phyloP scores from a whole-genome alignment of 2,888 invertebrate species.

The Heteropelma amictum region DNA sequence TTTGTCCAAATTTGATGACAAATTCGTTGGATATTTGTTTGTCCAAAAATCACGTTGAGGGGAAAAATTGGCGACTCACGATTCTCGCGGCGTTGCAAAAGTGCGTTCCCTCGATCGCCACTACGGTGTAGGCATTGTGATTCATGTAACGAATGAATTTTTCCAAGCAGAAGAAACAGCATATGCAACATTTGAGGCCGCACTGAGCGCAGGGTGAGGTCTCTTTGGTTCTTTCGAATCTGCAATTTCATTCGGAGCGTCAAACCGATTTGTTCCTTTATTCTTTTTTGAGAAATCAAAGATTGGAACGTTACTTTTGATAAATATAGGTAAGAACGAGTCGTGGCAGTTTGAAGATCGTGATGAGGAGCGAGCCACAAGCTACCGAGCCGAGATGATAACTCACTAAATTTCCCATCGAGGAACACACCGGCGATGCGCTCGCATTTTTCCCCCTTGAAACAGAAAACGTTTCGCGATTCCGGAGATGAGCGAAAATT shows the following conservation, averaged over 20 bases:
- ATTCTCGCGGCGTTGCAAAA: slow-evolving; percentile 94
- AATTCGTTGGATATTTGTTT: too few relatives aligned
- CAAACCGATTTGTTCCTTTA: too few relatives aligned
- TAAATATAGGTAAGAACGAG: slow-evolving; percentile 93
- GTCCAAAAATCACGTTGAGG: too few relatives aligned
- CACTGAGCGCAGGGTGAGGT: slow-evolving; percentile 88
- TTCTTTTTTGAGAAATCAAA: too few relatives aligned
- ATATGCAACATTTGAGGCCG: slow-evolving; percentile 89
- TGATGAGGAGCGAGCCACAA: slow-evolving; percentile 95
- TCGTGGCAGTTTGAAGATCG: slow-evolving; percentile 94
- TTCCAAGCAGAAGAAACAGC: slow-evolving; percentile 94
- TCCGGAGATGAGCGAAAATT: not conserved
- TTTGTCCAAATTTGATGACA: too few relatives aligned
- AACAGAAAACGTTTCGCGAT: not conserved
- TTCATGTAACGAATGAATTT: slow-evolving; percentile 94
- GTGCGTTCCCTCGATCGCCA: slow-evolving; percentile 93
- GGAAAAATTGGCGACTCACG: slow-evolving; percentile 79
- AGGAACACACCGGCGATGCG: slow-evolving; percentile 84
- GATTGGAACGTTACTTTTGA: slow-evolving; percentile 85
- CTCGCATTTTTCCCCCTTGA: slow-evolving; percentile 83
- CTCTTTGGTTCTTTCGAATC: slow-evolving; percentile 84
- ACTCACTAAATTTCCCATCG: slow-evolving; percentile 87
- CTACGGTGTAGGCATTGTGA: slow-evolving; percentile 96
- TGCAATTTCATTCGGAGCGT: too few relatives aligned
- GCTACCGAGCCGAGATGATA: slow-evolving; percentile 98